Base-by-base conservation (phyloP, 2,797 vertebrate species). In the Sarcoramphus papa region DNA sequence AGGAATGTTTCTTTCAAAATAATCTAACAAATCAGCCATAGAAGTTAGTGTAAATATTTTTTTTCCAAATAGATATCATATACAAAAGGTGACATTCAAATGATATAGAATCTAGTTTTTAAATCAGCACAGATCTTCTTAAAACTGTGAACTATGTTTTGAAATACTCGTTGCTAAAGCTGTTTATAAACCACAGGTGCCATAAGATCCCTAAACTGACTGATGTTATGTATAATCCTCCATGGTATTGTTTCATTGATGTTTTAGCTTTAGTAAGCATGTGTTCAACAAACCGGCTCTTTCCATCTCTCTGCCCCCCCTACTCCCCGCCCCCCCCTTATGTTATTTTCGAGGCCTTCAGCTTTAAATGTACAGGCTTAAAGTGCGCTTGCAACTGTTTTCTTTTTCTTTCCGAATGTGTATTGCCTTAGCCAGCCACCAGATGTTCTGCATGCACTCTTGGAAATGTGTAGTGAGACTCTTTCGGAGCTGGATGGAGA, bases 131-230 rank as follows among this genome's bases (percentile, higher is more conserved):
- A 99, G 98, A 99, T 99, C 99, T 98, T 99, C 98, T 98, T 98
- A 98, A 99, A 98, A 99, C 99, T 99, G 99, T 99, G 99, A 99
- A 99, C 98, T 98, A 98, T 99, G 98, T 98, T 98, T 98, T 98
- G 98, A 98, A 99, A 98, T 98, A 98, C 98, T 98, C 98, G 98
- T 99, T 98, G 98, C 97, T 98, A 98, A 98, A 99, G 98, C 98
- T 99, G 98, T 99, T 99, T 99, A 98, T 98, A 98, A 99, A 99
- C 99, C 99, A 99, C 99, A 98, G 99, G 99, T 99, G 99, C 99
- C 99, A 99, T 99, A 99, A 98, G 98, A 98, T 97, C 97, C 98
- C 98, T 97, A 97, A 97, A 98, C 94, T 97, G 97, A 98, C 97
- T 97, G 94, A 97, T 97, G 95, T 98, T 98, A 96, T 77, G 97